Conservation (phyloP, 2,113 vertebrate genomes). For the Pampusana beccarii region DNA sequence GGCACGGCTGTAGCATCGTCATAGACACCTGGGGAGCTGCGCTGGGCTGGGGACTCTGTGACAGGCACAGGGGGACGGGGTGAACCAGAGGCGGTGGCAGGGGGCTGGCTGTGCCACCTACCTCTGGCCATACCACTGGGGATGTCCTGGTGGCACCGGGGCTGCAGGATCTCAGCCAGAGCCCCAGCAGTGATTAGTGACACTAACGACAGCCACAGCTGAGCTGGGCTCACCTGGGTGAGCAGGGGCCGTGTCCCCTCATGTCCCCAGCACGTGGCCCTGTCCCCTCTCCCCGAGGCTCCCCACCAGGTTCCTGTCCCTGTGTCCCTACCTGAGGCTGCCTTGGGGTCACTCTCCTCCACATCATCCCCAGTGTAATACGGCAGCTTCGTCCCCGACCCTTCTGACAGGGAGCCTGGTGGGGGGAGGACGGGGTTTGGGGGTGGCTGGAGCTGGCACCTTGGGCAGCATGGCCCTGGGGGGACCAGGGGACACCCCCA, state of each 20-base stretch:
- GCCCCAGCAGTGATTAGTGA: neutral
- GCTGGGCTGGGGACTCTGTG: neutral
- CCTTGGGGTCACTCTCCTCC: neutral
- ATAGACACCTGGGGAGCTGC: neutral
- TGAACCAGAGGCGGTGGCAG: rapidly evolving
- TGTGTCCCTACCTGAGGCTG: neutral
- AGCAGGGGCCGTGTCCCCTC: rapidly evolving
- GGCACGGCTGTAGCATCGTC: neutral
- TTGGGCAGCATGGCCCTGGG: rapidly evolving
- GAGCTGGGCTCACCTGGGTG: rapidly evolving
- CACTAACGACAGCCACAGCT: neutral
- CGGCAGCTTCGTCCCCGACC: neutral
- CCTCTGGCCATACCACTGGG: rapidly evolving
- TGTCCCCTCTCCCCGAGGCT: neutral
- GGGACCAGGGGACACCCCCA: rapidly evolving
- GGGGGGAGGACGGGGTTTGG: rapidly evolving
- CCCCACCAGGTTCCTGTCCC: neutral
- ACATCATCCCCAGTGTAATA: neutral
- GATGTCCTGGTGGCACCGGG: neutral
- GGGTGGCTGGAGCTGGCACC: rapidly evolving
- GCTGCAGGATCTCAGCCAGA: neutral
- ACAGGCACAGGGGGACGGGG: neutral
- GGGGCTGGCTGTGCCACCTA: neutral
- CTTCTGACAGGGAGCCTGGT: neutral
- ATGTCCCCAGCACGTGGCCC: rapidly evolving